Percentiles rank a stretch among this genome's conserved stretches.
phyloP scores from a whole-genome alignment of 2,797 vertebrate species.

The Gymnodraco acuticeps region DNA sequence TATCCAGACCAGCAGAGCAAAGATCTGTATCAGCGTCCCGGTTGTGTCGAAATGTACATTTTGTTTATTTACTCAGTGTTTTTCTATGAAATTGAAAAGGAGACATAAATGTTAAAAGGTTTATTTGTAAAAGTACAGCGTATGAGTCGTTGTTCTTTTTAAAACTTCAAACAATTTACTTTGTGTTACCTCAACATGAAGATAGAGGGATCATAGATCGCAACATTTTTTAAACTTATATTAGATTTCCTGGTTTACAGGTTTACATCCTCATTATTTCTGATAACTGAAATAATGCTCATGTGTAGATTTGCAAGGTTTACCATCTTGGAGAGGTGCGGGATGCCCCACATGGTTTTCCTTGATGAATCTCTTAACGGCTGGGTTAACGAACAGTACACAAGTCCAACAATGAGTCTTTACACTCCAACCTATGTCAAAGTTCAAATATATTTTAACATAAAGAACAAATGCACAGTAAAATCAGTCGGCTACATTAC shows the following conservation, averaged over 20 bases:
- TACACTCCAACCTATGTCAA: conserved; percentile 29
- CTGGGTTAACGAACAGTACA: conserved; percentile 5
- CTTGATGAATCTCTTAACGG: conserved; percentile 6
- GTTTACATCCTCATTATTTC: neutral
- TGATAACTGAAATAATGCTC: neutral
- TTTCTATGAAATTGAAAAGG: conserved; percentile 45
- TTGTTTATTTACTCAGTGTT: conserved; percentile 40
- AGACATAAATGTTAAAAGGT: conserved; percentile 35
- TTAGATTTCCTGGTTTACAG: conserved; percentile 5
- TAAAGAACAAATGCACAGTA: conserved; percentile 30
- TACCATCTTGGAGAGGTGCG: no score
- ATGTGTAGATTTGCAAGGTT: no score
- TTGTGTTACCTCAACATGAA: conserved; percentile 15
- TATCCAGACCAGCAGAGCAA: neutral
- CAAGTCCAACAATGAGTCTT: conserved; percentile 15
- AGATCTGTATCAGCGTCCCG: neutral
- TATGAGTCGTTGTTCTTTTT: conserved; percentile 29
- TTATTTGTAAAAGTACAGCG: conserved; percentile 65
- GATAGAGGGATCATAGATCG: conserved; percentile 6
- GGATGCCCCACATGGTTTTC: neutral
- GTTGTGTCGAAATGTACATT: conserved; percentile 11
- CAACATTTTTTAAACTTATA: neutral
- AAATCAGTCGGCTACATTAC: conserved; percentile 52
- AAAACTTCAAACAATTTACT: neutral
- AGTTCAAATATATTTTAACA: conserved; percentile 4